These are phyloP conservation scores for Caenorhabditis brenneri DNA, from an alignment of 1,140 invertebrate genomes.

Conservation along the genomic window DNA sequence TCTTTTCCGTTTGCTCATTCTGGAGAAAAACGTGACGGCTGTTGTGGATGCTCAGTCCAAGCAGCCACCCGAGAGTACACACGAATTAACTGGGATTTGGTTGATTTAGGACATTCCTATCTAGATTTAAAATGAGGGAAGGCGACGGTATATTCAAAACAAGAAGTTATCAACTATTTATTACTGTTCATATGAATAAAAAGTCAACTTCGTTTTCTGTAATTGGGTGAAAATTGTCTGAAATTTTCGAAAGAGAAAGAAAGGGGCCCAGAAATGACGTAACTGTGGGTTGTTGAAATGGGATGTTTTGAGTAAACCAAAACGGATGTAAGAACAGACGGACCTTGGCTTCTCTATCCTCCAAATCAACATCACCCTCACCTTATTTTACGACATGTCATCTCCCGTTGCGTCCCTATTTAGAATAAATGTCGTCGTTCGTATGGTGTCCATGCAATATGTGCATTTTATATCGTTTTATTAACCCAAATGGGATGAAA, in stretches of 20 bases:
- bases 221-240: neutral
- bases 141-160: too few relatives aligned
- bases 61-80: neutral
- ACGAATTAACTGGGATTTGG: constrained; percentile 32
- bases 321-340: neutral
- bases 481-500: neutral
- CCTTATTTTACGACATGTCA: neutral
- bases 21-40: constrained; percentile 23
- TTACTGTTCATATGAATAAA: too few relatives aligned
- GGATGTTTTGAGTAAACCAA: neutral
- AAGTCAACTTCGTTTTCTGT: too few relatives aligned
- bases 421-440: neutral
- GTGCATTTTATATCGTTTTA: constrained; percentile 26
- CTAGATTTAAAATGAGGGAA: neutral
- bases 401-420: neutral
- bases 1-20: neutral
- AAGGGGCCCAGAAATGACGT: neutral
- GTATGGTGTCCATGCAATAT: constrained; percentile 30
- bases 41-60: neutral
- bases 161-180: too few relatives aligned
- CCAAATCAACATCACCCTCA: neutral
- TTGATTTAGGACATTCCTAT: neutral
- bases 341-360: neutral
- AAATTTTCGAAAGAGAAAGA: neutral
- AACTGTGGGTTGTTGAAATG: neutral